Evolutionary conservation across 2,113 vertebrate genomes (phyloP).

Genomic region (Noturus placidus): DNA sequence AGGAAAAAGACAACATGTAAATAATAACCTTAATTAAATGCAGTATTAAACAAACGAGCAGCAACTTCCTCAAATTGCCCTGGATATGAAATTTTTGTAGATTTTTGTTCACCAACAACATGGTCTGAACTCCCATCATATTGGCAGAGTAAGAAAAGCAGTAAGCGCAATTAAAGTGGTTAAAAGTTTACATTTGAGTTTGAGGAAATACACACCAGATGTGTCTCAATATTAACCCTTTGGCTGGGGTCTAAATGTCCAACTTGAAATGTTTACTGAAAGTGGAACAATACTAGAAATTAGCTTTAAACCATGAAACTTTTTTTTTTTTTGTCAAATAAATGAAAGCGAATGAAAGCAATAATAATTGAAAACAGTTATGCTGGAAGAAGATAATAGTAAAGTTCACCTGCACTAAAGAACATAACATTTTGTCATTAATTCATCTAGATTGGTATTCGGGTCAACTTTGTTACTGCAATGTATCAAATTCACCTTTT

Average conservation of each 20-base stretch:
- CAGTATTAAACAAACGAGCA: neutral
- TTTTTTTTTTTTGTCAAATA: neutral
- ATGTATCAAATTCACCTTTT: neutral
- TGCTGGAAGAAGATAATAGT: slow-evolving; percentile 16
- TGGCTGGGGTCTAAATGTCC: neutral
- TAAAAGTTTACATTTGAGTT: neutral
- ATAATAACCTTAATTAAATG: neutral
- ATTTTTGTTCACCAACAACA: neutral
- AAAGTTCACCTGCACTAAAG: neutral
- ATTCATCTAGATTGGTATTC: slow-evolving; percentile 15
- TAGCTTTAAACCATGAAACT: neutral
- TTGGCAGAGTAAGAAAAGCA: neutral
- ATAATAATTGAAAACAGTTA: neutral
- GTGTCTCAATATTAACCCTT: neutral
- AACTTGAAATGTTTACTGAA: slow-evolving; percentile 4
- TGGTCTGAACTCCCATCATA: neutral
- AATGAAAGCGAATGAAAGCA: neutral
- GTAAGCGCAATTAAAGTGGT: neutral
- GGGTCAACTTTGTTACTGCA: neutral
- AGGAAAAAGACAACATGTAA: neutral
- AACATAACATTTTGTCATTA: neutral
- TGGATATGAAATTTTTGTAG: neutral
- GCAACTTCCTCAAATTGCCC: neutral
- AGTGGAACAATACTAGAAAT: neutral
- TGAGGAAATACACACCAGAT: slow-evolving; percentile 1